A percentile compares a stretch with the other conserved stretches of the same genome.
These are phyloP conservation scores for Drosophila ohnishii DNA, from an alignment of 1,140 invertebrate species.

Conservation along the genomic window DNA sequence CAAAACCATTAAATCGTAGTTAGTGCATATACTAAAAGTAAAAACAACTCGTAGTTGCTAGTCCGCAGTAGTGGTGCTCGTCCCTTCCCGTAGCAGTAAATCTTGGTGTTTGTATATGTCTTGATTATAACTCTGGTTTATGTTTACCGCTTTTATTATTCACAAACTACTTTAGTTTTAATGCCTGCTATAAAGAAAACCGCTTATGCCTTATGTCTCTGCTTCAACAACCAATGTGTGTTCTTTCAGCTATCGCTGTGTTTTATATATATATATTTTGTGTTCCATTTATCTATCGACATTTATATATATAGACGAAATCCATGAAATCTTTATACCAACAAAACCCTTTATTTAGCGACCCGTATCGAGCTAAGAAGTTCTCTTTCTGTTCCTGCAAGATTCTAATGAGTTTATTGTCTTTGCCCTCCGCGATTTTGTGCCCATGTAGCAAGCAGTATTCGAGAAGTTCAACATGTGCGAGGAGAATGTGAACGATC, in stretches of 20 bases:
- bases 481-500: constrained; percentile 91
- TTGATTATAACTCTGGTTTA: constrained; percentile 50
- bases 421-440: no score
- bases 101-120: constrained; percentile 66
- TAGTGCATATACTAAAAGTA: constrained; percentile 74
- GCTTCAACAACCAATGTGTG: constrained; percentile 49
- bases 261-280: constrained; percentile 57
- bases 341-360: constrained; percentile 30
- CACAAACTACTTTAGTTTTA: constrained; percentile 14
- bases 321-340: constrained; percentile 15
- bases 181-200: constrained; percentile 31
- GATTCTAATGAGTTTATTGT: constrained; percentile 19
- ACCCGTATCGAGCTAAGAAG: constrained; percentile 44
- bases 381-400: not conserved
- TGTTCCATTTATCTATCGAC: constrained; percentile 57
- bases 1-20: constrained; percentile 71
- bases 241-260: constrained; percentile 77
- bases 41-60: constrained; percentile 52
- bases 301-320: constrained; percentile 21
- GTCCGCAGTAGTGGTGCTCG: constrained; percentile 59
- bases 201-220: constrained; percentile 31
- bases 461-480: constrained; percentile 96
- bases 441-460: constrained; percentile 91
- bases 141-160: constrained; percentile 46
- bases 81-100: constrained; percentile 49